Conservation (phyloP, 2,888 invertebrate species). For the Sinopyrophorus schimmeli region DNA sequence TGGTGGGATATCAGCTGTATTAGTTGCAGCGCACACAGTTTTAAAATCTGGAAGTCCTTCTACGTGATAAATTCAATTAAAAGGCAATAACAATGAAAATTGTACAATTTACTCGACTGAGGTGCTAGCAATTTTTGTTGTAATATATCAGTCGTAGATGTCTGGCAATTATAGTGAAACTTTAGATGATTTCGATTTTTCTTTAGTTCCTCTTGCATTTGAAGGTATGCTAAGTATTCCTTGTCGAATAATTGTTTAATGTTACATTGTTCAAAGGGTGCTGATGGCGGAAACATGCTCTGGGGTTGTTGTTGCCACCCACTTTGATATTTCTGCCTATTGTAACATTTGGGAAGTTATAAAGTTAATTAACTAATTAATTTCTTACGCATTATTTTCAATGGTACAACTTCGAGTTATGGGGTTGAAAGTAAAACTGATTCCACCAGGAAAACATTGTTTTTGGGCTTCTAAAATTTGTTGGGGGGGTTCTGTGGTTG, state of each 20-base stretch:
- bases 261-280: background rate
- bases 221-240: constrained; percentile 35
- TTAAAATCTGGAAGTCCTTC: constrained; percentile 6
- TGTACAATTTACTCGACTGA: background rate
- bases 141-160: constrained; percentile 40
- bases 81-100: background rate
- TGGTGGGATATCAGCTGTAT: background rate
- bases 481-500: too few relatives aligned
- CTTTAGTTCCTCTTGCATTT: constrained; percentile 36
- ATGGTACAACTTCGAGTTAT: constrained; percentile 10
- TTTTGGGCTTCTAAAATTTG: constrained; percentile 13
- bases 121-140: background rate
- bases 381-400: constrained; percentile 16
- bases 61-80: background rate
- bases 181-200: constrained; percentile 39
- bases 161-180: constrained; percentile 40
- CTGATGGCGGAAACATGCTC: background rate
- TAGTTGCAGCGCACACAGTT: background rate
- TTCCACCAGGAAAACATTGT: constrained; percentile 24
- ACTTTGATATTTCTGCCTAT: too few relatives aligned
- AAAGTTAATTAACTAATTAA: background rate
- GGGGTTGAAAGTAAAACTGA: constrained; percentile 33
- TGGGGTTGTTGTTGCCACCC: too few relatives aligned
- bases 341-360: too few relatives aligned
- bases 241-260: constrained; percentile 37